Conservation (phyloP, 1,140 invertebrate genomes). For the Liolophura sinensis region DNA sequence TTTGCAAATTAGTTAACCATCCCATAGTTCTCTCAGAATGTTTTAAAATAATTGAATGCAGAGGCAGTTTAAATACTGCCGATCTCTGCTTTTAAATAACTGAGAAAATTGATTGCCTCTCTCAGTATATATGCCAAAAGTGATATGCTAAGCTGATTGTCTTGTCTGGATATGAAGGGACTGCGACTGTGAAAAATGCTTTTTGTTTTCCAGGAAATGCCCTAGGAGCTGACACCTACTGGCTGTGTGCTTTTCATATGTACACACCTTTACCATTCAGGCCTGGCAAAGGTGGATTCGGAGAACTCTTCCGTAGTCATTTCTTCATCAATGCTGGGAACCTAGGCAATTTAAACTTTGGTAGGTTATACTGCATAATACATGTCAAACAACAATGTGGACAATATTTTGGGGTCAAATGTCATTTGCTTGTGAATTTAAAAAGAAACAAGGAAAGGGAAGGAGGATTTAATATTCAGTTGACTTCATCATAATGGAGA, state of each 20-base stretch:
- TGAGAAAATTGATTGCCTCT: too few relatives aligned
- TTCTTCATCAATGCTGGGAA: constrained; percentile 85
- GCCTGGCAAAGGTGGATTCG: constrained; percentile 73
- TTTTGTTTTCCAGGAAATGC: constrained; percentile 48
- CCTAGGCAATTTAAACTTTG: constrained; percentile 65
- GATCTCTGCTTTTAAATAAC: too few relatives aligned
- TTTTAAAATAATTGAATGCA: too few relatives aligned
- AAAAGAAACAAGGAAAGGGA: background rate
- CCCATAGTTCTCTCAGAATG: too few relatives aligned
- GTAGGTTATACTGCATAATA: constrained; percentile 55
- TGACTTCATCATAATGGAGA: background rate
- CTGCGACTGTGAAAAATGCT: too few relatives aligned
- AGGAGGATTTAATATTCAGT: background rate
- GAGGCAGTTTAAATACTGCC: too few relatives aligned
- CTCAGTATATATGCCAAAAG: too few relatives aligned
- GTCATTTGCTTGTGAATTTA: background rate
- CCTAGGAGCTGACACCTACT: constrained; percentile 69
- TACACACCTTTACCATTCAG: constrained; percentile 85
- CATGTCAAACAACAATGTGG: background rate
- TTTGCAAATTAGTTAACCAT: too few relatives aligned
- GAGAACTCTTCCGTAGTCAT: constrained; percentile 79
- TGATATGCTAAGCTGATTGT: too few relatives aligned
- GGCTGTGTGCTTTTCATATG: constrained; percentile 78
- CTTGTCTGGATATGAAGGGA: too few relatives aligned
- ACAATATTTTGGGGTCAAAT: background rate